A percentile compares a stretch with the other conserved stretches of the same genome.
Evolutionary conservation across 2,113 vertebrate species (phyloP).

Genomic region (Terrapene triunguis): DNA sequence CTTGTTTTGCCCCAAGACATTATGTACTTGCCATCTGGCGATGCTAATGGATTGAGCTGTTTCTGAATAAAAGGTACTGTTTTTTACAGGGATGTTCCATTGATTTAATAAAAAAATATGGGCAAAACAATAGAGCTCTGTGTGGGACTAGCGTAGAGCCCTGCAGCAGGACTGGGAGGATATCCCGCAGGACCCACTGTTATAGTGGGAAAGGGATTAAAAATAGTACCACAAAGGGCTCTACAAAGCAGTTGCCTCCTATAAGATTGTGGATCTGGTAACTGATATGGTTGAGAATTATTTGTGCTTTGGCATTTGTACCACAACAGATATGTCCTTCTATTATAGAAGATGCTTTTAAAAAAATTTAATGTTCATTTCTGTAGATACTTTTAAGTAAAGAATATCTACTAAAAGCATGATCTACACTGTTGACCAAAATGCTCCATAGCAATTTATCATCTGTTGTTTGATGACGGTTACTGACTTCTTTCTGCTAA

Average conservation of each 20-base stretch:
- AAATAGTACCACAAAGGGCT: not conserved
- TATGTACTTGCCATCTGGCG: not conserved
- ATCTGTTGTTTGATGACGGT: slow-evolving; percentile 42
- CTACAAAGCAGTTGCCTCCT: not conserved
- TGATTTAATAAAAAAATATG: not conserved
- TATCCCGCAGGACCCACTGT: too few relatives aligned
- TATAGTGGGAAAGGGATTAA: too few relatives aligned
- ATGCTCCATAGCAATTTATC: not conserved
- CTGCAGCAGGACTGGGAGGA: too few relatives aligned
- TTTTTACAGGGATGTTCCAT: not conserved
- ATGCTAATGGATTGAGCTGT: not conserved
- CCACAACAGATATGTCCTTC: not conserved
- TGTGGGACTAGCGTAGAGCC: too few relatives aligned
- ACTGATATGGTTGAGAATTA: not conserved
- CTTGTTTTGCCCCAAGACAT: not conserved
- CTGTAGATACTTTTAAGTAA: not conserved
- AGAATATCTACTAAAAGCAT: not conserved
- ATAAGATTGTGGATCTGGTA: not conserved
- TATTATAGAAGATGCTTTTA: not conserved
- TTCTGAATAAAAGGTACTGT: not conserved
- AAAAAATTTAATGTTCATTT: not conserved
- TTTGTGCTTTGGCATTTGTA: not conserved
- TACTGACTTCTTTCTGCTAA: slow-evolving; percentile 21
- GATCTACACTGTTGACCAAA: not conserved
- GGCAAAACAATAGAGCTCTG: not conserved